Conservation (phyloP, 2,113 vertebrate genomes). For the Reinhardtius hippoglossoides region DNA sequence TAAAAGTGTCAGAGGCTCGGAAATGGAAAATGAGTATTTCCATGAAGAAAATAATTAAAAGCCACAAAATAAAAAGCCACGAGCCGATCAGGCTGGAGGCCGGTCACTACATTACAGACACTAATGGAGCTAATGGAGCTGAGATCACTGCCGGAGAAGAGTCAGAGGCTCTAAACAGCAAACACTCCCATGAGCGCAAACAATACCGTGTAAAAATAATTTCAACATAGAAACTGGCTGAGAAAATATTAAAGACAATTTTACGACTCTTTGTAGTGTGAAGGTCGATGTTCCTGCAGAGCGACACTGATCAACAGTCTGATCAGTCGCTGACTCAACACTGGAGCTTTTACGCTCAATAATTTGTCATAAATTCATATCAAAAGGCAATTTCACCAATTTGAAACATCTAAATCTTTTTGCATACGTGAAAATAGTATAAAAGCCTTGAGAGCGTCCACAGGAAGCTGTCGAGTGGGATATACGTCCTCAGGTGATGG, state of each 20-base stretch:
- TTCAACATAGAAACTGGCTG: background rate
- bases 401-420: no score
- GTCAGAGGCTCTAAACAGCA: background rate
- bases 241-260: background rate
- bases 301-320: background rate
- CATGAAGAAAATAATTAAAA: slow-evolving; percentile 2
- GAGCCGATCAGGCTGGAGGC: background rate
- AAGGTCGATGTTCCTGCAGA: background rate
- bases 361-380: no score
- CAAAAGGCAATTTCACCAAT: no score
- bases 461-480: no score
- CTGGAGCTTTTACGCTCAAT: no score
- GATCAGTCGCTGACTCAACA: no score
- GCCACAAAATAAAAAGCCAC: slow-evolving; percentile 1
- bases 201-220: background rate
- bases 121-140: no score
- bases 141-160: background rate
- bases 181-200: background rate
- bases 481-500: no score
- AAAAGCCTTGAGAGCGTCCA: no score
- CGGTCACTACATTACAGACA: background rate
- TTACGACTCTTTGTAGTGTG: background rate
- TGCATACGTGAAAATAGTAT: no score
- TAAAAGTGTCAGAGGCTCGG: background rate
- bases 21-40: background rate